These are phyloP conservation scores for Karalla daura DNA, from an alignment of 2,797 vertebrate genomes.

Conservation along the genomic window DNA sequence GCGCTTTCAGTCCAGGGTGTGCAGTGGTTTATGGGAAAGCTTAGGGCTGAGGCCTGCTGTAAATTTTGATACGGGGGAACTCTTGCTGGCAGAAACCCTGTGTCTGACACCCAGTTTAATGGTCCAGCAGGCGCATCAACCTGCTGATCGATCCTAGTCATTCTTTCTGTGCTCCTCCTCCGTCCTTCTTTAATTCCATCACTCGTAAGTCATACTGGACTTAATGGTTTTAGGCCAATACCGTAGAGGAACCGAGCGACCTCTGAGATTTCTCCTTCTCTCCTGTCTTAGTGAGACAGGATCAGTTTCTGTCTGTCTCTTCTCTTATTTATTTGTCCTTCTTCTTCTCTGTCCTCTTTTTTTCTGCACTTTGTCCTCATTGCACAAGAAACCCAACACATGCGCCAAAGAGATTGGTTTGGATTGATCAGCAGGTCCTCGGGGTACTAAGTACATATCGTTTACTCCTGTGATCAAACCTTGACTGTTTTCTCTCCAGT, in stretches of 20 bases:
- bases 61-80: slow-evolving; percentile 65
- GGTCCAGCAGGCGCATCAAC: slow-evolving; percentile 73
- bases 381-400: no score
- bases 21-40: slow-evolving; percentile 74
- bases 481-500: no score
- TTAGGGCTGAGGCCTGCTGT: slow-evolving; percentile 56
- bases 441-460: no score
- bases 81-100: slow-evolving; percentile 64
- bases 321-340: no score
- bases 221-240: slow-evolving; percentile 77
- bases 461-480: no score
- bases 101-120: slow-evolving; percentile 78
- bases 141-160: slow-evolving; percentile 73
- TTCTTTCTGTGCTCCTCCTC: slow-evolving; percentile 67
- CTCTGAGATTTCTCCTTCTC: slow-evolving; percentile 36
- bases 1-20: slow-evolving; percentile 40
- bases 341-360: no score
- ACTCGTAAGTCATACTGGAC: slow-evolving; percentile 74
- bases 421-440: no score
- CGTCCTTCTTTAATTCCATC: slow-evolving; percentile 75
- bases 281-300: no score
- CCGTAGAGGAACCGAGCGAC: slow-evolving; percentile 34
- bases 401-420: no score
- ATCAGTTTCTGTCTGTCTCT: slow-evolving; percentile 9
- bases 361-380: no score